phyloP scores from a whole-genome alignment of 2,113 vertebrate genomes.

The Carlito syrichta region DNA sequence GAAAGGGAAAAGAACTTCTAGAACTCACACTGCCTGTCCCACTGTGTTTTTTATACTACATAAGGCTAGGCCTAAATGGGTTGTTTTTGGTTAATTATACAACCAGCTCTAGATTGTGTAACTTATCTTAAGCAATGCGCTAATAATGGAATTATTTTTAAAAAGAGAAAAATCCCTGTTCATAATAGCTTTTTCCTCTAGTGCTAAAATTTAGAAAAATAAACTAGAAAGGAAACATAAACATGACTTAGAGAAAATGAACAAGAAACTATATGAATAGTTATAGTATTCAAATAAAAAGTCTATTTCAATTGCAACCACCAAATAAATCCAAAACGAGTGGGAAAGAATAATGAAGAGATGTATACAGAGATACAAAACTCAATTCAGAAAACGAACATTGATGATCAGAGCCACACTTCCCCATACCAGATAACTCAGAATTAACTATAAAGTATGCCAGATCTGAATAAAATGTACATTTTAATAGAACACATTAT shows the following conservation, averaged over 20 bases:
- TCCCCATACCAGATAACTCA: constrained; percentile 27
- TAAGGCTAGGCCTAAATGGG: neutral
- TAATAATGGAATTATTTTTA: too few relatives aligned
- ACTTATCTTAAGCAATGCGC: constrained; percentile 27
- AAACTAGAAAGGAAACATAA: constrained; percentile 36
- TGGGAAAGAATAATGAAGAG: constrained; percentile 75
- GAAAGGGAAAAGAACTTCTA: neutral
- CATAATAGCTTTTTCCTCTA: neutral
- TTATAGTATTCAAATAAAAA: constrained; percentile 43
- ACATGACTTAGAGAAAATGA: constrained; percentile 34
- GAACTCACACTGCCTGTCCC: neutral
- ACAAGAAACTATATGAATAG: neutral
- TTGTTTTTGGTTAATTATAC: constrained; percentile 16
- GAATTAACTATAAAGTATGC: constrained; percentile 63
- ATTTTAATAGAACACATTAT: constrained; percentile 79
- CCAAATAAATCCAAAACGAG: constrained; percentile 67
- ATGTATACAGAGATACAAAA: constrained; percentile 69
- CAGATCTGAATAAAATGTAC: constrained; percentile 75
- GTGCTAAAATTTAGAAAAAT: neutral
- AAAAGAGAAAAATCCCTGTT: neutral
- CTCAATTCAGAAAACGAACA: constrained; percentile 69
- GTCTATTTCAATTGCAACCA: constrained; percentile 66
- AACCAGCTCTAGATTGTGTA: neutral
- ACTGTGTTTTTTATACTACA: neutral
- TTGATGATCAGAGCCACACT: neutral